These are phyloP conservation scores for Elysia crispata DNA, from an alignment of 2,888 invertebrate genomes.

Conservation along the genomic window DNA sequence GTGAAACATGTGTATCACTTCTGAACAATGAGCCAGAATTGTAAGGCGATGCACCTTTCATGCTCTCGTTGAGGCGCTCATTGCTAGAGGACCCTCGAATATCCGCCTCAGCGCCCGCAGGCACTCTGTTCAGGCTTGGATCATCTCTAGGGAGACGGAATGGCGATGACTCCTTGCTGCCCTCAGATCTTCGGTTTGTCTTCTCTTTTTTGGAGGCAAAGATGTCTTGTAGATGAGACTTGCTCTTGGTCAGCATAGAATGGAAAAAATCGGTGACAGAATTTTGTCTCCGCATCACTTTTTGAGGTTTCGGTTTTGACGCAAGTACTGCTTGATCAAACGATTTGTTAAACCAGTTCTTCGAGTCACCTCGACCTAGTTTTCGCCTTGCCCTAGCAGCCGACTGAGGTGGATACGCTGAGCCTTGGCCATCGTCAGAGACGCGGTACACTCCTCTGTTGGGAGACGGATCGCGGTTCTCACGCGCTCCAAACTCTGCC, in stretches of 20 bases:
- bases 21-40: background rate
- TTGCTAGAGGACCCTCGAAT: too few species aligned
- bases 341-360: conserved; percentile 46
- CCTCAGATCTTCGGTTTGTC: background rate
- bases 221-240: conserved; percentile 46
- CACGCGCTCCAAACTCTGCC: too few species aligned
- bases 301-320: background rate
- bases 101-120: conserved; percentile 25
- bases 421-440: background rate
- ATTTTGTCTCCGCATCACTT: conserved; percentile 44
- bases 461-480: background rate
- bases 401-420: background rate
- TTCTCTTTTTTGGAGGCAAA: conserved; percentile 38
- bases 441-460: background rate
- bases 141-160: background rate
- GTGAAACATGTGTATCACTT: background rate
- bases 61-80: background rate
- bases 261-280: conserved; percentile 51
- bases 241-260: conserved; percentile 48
- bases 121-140: background rate
- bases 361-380: conserved; percentile 17
- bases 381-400: background rate
- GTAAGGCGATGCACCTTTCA: background rate
- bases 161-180: background rate
- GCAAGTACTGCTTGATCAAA: conserved; percentile 40